Evolutionary conservation across 2,113 vertebrate species (phyloP).

Genomic region (Misgurnus anguillicaudatus): DNA sequence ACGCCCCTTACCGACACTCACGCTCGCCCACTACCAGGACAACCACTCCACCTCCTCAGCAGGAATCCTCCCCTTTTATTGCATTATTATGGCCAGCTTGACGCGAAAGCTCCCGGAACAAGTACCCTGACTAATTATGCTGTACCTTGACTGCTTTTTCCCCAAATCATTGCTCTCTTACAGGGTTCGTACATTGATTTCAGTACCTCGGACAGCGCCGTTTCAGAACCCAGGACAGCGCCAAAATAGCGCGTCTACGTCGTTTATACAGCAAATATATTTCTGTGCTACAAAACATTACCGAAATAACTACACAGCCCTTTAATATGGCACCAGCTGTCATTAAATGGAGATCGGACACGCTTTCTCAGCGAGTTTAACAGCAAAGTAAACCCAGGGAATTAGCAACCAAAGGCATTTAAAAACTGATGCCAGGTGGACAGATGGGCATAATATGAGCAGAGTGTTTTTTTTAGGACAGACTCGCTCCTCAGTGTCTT

Average conservation of each 20-base stretch:
- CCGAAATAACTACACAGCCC: constrained; percentile 14
- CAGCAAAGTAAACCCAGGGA: constrained; percentile 58
- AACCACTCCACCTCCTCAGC: constrained; percentile 45
- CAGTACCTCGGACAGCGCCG: constrained; percentile 60
- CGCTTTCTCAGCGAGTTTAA: constrained; percentile 58
- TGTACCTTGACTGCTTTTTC: constrained; percentile 15
- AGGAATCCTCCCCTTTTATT: constrained; percentile 54
- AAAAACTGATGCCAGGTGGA: constrained; percentile 67
- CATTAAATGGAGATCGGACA: constrained; percentile 47
- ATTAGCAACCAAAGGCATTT: constrained; percentile 62
- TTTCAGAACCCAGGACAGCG: neutral
- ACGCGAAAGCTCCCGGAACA: constrained; percentile 56
- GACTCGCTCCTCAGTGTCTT: constrained; percentile 54
- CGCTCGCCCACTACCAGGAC: constrained; percentile 23
- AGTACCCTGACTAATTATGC: constrained; percentile 46
- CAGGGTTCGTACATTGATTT: constrained; percentile 16
- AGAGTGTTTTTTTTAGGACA: constrained; percentile 49
- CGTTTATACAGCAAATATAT: neutral
- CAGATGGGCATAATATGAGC: constrained; percentile 62
- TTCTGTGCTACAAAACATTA: constrained; percentile 6
- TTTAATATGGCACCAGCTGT: constrained; percentile 34
- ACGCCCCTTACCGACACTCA: constrained; percentile 40
- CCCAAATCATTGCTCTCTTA: neutral
- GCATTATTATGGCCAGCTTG: constrained; percentile 48
- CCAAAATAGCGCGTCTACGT: neutral